Evolutionary conservation across 2,888 invertebrate species (phyloP).

Genomic region (Ochropleura plecta): DNA sequence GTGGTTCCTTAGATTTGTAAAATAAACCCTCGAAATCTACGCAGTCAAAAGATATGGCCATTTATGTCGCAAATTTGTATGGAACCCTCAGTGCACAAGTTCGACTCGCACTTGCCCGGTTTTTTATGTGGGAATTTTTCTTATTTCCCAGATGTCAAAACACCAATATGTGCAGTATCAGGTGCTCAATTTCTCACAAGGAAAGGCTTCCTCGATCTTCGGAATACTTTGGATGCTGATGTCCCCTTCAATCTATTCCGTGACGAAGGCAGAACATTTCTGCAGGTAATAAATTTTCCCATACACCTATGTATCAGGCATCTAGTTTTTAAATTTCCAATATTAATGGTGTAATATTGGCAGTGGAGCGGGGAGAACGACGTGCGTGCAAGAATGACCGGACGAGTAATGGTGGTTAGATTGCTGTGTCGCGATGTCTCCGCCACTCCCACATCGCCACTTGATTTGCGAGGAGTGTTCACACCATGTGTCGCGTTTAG

Average conservation of each 20-base stretch:
- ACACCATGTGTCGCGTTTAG: conserved; percentile 96
- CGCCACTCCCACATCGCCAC: conserved; percentile 87
- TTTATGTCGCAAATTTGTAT: no score
- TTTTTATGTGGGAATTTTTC: not conserved
- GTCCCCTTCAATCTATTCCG: conserved; percentile 95
- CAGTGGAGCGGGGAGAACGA: conserved; percentile 97
- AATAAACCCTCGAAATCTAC: no score
- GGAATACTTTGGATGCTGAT: conserved; percentile 94
- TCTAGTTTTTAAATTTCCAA: conserved; percentile 19
- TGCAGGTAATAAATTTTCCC: conserved; percentile 91
- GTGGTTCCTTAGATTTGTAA: no score
- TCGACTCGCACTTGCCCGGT: not conserved
- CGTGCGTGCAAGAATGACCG: conserved; percentile 94
- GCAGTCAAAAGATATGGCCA: no score
- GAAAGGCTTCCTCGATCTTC: conserved; percentile 95
- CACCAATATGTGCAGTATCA: conserved; percentile 96
- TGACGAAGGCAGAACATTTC: conserved; percentile 95
- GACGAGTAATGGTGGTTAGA: conserved; percentile 94
- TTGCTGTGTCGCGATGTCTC: conserved; percentile 94
- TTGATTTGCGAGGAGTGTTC: conserved; percentile 92
- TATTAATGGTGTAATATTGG: conserved; percentile 64
- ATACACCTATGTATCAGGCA: conserved; percentile 2
- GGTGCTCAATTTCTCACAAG: conserved; percentile 95
- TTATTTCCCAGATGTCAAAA: conserved; percentile 92
- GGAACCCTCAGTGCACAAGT: no score